Evolutionary conservation across 92 coral and sea anemone genomes (phyloP), one percentile per base, ranked within the genome.

Genomic region (Zoanthus gigantus): DNA sequence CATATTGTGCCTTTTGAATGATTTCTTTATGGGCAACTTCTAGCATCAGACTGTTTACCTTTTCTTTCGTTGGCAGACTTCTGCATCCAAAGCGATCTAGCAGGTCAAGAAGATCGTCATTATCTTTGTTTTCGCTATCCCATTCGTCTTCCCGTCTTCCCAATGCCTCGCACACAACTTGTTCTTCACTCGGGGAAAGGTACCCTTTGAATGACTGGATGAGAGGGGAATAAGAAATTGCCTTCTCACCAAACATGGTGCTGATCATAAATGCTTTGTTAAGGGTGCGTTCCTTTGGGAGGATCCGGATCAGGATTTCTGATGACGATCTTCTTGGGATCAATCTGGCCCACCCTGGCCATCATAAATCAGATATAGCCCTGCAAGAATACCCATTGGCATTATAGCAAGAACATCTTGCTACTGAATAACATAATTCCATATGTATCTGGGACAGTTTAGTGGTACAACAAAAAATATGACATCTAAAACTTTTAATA

Each of bases 11-110:
- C 78, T 79, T 86, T 50, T 90, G 90, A 47, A 86, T 65, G 44
- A 90, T 79, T 90, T 90, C 93, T 53, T 86, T 90, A 15, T 71
- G 87, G 6, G 87, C 87, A 17, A 83, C 77, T 74, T 83, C 87
- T 67, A 83, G 57, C 71, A 45, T 34, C 42, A 83, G 77, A n/a
- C 45, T 60, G 0, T 48, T 72, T 54, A 75, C 47, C 30, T 75
- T 75, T 47, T 75, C 34, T 32, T 75, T 75, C 10, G 79, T 75
- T 75, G 79, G 79, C 63, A 75, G 29, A 47, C 48, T 75, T 44
- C 67, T 45, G 77, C 87, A 83, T 17, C 17, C 81, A 48, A 29
- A 83, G 12, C 69, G 87, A 47, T 83, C 87, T 50, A 83, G 37
- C 42, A 83, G 12, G 17, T 83, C 87, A 37, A 83, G 9, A 17